These are phyloP conservation scores for Coptodon rendalli DNA, from an alignment of 2,113 vertebrate species.

Conservation along the genomic window DNA sequence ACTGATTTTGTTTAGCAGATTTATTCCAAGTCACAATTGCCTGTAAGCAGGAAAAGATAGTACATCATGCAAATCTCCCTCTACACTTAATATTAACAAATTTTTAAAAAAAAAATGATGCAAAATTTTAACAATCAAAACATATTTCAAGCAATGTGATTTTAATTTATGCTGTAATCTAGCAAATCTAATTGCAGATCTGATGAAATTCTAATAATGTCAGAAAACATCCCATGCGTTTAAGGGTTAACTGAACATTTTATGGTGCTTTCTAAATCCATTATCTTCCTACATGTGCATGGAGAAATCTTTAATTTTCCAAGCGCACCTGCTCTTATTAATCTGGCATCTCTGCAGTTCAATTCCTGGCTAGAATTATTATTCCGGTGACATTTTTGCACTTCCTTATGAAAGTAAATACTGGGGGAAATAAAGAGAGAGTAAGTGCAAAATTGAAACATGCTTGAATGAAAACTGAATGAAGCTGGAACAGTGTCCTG, in stretches of 20 bases:
- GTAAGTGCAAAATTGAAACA: slow-evolving; percentile 26
- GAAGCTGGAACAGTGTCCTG: slow-evolving; percentile 10
- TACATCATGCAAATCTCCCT: background rate
- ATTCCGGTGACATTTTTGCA: slow-evolving; percentile 45
- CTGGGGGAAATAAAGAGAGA: slow-evolving; percentile 6
- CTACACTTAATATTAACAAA: background rate
- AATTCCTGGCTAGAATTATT: slow-evolving; percentile 8
- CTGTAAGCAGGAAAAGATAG: background rate
- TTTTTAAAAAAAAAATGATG: background rate
- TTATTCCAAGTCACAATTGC: background rate
- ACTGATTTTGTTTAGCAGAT: background rate
- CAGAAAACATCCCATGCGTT: background rate
- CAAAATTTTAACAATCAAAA: background rate
- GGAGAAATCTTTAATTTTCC: background rate
- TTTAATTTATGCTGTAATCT: background rate
- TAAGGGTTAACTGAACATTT: background rate
- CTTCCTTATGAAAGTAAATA: slow-evolving; percentile 36
- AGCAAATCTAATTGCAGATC: background rate
- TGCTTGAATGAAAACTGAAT: slow-evolving; percentile 29
- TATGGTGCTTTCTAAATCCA: background rate
- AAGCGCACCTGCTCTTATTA: background rate
- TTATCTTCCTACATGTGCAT: background rate
- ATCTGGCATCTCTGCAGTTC: slow-evolving; percentile 1
- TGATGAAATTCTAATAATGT: background rate
- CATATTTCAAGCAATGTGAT: background rate